phyloP scores from a whole-genome alignment of 2,797 vertebrate species.

The Spea hammondii region DNA sequence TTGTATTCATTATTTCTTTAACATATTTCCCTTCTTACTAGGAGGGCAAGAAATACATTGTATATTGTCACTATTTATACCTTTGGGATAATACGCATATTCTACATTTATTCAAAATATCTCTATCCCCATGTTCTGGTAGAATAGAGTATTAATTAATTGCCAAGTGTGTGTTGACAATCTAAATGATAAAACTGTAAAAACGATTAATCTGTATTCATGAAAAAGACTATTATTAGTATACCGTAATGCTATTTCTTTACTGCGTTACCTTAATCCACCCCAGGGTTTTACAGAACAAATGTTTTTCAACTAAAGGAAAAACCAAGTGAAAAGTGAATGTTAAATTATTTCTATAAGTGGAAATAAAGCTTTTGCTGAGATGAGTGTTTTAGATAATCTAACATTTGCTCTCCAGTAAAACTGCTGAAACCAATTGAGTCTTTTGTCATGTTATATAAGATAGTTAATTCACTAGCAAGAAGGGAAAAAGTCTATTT shows the following conservation, averaged over 20 bases:
- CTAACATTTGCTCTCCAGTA: constrained; percentile 23
- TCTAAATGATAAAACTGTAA: not conserved
- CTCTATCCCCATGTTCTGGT: not conserved
- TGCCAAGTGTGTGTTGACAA: not conserved
- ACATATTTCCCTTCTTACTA: no score
- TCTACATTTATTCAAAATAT: no score
- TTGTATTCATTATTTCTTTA: no score
- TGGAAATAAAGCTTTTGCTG: constrained; percentile 14
- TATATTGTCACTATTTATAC: no score
- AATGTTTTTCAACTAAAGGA: constrained; percentile 50
- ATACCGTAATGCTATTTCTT: not conserved
- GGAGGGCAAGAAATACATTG: no score
- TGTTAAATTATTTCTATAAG: constrained; percentile 37
- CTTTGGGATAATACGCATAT: no score
- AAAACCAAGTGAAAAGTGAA: constrained; percentile 41
- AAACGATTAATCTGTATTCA: not conserved
- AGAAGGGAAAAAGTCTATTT: constrained; percentile 33
- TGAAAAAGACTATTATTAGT: not conserved
- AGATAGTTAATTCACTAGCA: constrained; percentile 50
- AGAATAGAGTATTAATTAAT: not conserved
- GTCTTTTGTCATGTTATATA: constrained; percentile 45
- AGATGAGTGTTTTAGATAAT: constrained; percentile 29
- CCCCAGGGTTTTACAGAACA: constrained; percentile 25
- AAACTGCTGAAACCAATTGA: constrained; percentile 17
- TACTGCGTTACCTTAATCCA: constrained; percentile 35